phyloP scores from a whole-genome alignment of 2,888 invertebrate genomes.

The Drosophila emarginata region DNA sequence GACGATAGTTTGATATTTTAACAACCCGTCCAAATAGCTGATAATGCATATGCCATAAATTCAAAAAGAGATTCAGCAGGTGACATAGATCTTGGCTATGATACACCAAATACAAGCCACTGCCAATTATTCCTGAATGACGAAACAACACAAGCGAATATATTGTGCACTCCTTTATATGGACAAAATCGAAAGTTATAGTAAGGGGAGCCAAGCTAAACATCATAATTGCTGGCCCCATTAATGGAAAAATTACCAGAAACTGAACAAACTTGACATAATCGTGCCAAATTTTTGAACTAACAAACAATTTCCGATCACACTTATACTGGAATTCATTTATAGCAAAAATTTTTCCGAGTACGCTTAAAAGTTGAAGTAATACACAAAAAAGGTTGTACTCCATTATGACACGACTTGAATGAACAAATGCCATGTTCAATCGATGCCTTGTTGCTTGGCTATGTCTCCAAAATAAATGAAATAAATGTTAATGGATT shows the following conservation, averaged over 20 bases:
- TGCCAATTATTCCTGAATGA: neutral
- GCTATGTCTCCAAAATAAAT: too few species aligned
- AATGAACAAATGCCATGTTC: neutral
- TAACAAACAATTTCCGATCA: neutral
- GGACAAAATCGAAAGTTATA: neutral
- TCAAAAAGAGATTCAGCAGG: neutral
- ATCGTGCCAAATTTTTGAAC: neutral
- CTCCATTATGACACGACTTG: neutral
- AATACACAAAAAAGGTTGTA: neutral
- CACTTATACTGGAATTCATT: neutral
- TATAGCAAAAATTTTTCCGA: neutral
- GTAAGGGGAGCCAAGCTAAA: neutral
- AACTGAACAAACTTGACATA: constrained; percentile 6
- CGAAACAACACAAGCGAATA: neutral
- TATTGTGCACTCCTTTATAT: neutral
- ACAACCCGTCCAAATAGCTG: neutral
- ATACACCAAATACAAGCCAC: neutral
- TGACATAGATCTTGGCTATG: neutral
- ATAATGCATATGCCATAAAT: neutral
- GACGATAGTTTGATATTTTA: neutral
- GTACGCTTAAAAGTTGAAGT: neutral
- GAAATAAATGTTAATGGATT: neutral
- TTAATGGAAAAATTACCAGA: neutral
- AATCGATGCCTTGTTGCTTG: neutral
- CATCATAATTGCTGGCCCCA: neutral